Percentiles rank a stretch among this genome's conserved stretches.
These are phyloP conservation scores for Lepilemur ruficaudatus DNA, from an alignment of 2,797 vertebrate species.

Conservation along the genomic window DNA sequence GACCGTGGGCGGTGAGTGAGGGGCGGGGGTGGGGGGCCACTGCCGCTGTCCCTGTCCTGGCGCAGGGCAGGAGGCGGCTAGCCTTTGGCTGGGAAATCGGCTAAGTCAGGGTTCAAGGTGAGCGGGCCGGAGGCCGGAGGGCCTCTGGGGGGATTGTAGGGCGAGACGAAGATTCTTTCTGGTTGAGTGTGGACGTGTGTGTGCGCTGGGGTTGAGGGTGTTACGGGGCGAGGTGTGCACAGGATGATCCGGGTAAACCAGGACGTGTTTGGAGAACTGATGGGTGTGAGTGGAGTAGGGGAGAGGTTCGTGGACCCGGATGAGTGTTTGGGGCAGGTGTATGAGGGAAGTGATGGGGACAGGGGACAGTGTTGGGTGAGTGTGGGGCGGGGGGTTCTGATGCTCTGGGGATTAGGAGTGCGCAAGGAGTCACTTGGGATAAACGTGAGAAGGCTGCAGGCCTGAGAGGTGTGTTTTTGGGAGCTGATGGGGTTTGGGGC, in stretches of 20 bases:
- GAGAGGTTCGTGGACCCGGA: not conserved
- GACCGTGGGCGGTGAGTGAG: not conserved
- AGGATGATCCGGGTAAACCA: not conserved
- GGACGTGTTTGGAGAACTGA: not conserved
- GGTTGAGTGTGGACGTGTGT: not conserved
- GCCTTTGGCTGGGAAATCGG: not conserved
- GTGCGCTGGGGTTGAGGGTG: not conserved
- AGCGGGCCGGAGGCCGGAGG: not conserved
- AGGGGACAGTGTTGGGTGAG: not conserved
- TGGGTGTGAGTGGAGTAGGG: not conserved
- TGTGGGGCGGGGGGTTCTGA: not conserved
- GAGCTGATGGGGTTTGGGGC: not conserved
- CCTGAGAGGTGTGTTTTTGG: not conserved
- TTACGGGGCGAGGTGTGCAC: not conserved
- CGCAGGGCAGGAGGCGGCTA: not conserved
- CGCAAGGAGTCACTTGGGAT: not conserved
- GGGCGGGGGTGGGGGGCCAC: not conserved
- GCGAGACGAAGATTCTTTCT: not conserved
- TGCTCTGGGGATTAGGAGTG: not conserved
- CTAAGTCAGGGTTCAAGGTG: not conserved
- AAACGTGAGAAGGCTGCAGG: not conserved
- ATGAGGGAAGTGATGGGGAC: not conserved
- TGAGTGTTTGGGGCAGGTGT: not conserved
- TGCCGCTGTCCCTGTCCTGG: not conserved
- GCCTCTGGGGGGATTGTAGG: not conserved